Evolutionary conservation across 1,140 invertebrate species (phyloP).

Genomic region (Pseudomyrmex gracilis): DNA sequence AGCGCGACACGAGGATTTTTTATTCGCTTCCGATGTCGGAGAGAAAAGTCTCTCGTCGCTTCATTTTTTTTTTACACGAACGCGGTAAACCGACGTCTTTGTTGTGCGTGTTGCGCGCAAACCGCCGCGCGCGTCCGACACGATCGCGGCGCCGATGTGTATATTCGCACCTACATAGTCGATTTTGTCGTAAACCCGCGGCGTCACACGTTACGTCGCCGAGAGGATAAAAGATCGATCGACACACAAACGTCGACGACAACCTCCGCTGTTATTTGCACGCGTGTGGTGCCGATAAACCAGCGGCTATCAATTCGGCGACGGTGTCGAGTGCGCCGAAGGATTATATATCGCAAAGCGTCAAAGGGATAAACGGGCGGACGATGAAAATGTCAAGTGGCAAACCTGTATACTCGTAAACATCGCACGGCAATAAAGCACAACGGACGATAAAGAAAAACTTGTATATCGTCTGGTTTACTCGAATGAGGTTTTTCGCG

Average conservation of each 20-base stretch:
- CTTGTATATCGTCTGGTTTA: conserved; percentile 24
- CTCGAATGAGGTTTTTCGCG: conserved; percentile 32
- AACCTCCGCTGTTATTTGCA: conserved; percentile 18
- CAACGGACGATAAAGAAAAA: conserved; percentile 51
- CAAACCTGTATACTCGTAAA: conserved; percentile 51
- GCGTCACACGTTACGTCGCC: conserved; percentile 37
- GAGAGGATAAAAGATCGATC: conserved; percentile 29
- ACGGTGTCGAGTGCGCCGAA: conserved; percentile 10
- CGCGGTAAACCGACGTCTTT: conserved; percentile 13
- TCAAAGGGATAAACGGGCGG: conserved; percentile 48
- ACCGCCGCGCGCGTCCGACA: too few species aligned
- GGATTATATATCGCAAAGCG: conserved; percentile 38
- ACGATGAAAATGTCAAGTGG: conserved; percentile 52
- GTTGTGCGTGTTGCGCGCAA: not conserved
- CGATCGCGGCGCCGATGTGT: too few species aligned
- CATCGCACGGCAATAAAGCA: conserved; percentile 47
- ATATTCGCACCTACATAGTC: not conserved
- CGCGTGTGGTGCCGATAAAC: conserved; percentile 9
- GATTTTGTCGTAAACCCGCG: conserved; percentile 36
- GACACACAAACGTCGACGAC: not conserved
- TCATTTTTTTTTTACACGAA: not conserved
- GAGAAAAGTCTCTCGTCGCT: too few species aligned
- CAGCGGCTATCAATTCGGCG: conserved; percentile 39
- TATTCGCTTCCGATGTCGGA: too few species aligned
- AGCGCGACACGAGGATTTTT: too few species aligned